Evolutionary conservation across 2,113 vertebrate species (phyloP), one percentile per base, ranked within the genome.

Genomic region (Ondatra zibethicus): DNA sequence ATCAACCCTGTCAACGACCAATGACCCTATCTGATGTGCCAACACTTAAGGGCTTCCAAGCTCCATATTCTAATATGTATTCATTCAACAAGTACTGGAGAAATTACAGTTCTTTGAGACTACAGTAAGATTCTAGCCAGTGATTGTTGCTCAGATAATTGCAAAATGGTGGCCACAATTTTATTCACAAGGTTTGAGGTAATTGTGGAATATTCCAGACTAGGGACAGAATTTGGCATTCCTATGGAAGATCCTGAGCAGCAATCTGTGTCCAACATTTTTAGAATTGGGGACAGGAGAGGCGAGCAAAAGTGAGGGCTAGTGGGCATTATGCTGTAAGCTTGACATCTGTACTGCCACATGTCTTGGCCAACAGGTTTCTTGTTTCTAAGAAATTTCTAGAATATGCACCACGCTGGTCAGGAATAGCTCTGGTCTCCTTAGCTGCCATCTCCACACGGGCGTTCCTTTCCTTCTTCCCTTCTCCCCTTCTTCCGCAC

Each of bases 371-470:
- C 91, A 93, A 93, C 88, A 97, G 87, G 91, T 97, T 94, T 93
- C 92, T 92, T 85, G 27, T 96, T 97, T 87, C 92, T 96, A 95
- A 98, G 98, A 98, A 97, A 98, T 98, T 98, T 98, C 98, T 98
- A 98, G 98, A 98, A 98, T 84, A 39, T 7, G 45, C 92, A 92
- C 45, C 93, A 84, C 42, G 61, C 89, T 95, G 50, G 82, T 66
- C 80, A 73, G 31, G 91, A 94, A 50, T 33, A 90, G 92, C 82
- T 72, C 55, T 58, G 52, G 75, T 86, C 3, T 36, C 61, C 21
- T 1, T 29, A 9, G 3, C 12, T 3, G 45, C 52, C 58, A 25
- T 2, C 65, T 25, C 6, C 39, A 0, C n/a, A 31, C 42, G 29
- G 23, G 17, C 36, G 17, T 12, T 75, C 68, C 45, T 39, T 29